phyloP scores from a whole-genome alignment of 2,888 invertebrate genomes.

The Epirrita christyi region DNA sequence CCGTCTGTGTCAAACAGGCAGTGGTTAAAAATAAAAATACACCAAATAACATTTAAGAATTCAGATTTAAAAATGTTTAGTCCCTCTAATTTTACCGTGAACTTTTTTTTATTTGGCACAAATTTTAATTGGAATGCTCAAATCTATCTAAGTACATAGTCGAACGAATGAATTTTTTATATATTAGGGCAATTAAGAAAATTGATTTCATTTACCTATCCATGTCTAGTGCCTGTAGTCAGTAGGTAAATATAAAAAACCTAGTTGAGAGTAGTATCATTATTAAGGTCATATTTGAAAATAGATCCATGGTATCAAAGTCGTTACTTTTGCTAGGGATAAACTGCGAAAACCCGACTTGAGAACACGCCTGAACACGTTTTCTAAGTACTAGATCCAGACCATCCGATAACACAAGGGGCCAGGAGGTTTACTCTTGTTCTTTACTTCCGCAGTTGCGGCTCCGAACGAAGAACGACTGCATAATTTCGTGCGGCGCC shows the following conservation, averaged over 20 bases:
- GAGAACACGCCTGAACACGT: no score
- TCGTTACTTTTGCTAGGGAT: no score
- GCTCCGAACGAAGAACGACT: no score
- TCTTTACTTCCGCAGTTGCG: no score
- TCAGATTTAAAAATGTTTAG: conserved; percentile 73
- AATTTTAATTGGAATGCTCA: conserved; percentile 79
- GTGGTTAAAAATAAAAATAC: conserved; percentile 28
- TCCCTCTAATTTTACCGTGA: conserved; percentile 22
- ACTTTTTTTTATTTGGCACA: conserved; percentile 76
- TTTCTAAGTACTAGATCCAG: no score
- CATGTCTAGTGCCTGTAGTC: no score
- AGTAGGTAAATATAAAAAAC: background rate
- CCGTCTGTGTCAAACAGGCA: conserved; percentile 13
- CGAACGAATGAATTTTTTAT: conserved; percentile 36
- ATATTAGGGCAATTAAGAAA: background rate
- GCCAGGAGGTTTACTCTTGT: no score
- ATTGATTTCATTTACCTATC: background rate
- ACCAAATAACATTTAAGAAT: conserved; percentile 57
- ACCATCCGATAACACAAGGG: no score
- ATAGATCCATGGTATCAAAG: background rate
- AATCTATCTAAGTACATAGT: conserved; percentile 65
- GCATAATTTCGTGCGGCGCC: no score
- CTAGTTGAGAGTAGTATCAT: background rate
- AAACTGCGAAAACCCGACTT: no score
- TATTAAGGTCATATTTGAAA: background rate